Percentiles rank a stretch among this genome's conserved stretches.
Evolutionary conservation across 2,888 invertebrate species (phyloP).

Genomic region (Cryptosula pallasiana): DNA sequence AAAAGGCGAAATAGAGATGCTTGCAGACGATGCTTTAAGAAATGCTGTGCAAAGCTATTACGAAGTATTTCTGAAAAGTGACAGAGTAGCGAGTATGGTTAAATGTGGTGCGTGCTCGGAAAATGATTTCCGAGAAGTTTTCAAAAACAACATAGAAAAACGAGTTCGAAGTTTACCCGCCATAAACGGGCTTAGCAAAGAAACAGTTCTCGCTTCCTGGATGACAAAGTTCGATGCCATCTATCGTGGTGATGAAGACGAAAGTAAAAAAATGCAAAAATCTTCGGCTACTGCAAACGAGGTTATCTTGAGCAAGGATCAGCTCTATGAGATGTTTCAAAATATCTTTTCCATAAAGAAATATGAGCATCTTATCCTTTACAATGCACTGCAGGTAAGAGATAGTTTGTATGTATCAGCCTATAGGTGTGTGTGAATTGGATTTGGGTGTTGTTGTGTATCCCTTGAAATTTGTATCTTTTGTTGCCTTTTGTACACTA

Average conservation of each 20-base stretch:
- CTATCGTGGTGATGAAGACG: conserved; percentile 62
- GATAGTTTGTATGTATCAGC: too few species aligned
- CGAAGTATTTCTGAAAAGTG: conserved; percentile 88
- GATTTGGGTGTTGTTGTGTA: too few species aligned
- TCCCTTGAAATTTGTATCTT: too few species aligned
- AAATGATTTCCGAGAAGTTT: conserved; percentile 96
- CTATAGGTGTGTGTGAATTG: too few species aligned
- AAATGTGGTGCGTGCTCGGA: conserved; percentile 96
- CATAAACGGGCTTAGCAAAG: conserved; percentile 98
- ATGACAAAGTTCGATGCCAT: conserved; percentile 98
- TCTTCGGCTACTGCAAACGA: conserved; percentile 59
- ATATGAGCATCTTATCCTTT: conserved; percentile 98
- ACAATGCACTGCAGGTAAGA: conserved; percentile 87
- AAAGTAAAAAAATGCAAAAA: conserved; percentile 61
- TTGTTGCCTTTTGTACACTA: background rate
- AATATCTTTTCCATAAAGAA: conserved; percentile 97
- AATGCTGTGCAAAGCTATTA: conserved; percentile 87
- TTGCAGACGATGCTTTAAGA: conserved; percentile 72
- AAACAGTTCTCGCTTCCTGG: conserved; percentile 97
- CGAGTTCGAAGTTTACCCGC: conserved; percentile 93
- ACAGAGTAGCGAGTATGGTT: conserved; percentile 92
- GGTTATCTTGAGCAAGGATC: conserved; percentile 93
- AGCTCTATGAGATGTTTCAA: conserved; percentile 99
- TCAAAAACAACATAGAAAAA: conserved; percentile 96
- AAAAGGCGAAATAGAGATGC: conserved; percentile 80